A percentile compares a stretch with the other conserved stretches of the same genome.
phyloP scores from a whole-genome alignment of 2,888 invertebrate species.

The Drosophila greeni region DNA sequence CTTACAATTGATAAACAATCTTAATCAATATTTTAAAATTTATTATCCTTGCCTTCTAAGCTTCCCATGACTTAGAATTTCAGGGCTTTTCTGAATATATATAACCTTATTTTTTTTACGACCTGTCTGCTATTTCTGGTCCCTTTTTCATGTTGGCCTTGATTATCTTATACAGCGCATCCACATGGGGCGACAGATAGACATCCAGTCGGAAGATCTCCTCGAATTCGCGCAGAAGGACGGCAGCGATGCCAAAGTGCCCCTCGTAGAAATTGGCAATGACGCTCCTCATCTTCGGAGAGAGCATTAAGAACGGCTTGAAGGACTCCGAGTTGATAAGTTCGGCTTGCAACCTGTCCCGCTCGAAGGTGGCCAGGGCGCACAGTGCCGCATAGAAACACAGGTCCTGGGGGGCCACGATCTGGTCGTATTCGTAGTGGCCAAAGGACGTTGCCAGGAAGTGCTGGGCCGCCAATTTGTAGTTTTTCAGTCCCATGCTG shows the following conservation, averaged over 20 bases:
- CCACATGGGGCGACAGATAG: constrained; percentile 59
- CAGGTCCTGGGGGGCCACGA: constrained; percentile 59
- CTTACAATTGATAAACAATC: background rate
- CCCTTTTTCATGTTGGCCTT: constrained; percentile 23
- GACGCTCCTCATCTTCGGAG: constrained; percentile 44
- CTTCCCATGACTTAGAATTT: background rate
- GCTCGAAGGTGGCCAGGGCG: constrained; percentile 54
- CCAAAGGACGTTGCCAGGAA: constrained; percentile 48
- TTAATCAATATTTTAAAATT: background rate
- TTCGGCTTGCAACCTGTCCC: constrained; percentile 20
- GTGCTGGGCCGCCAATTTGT: constrained; percentile 55
- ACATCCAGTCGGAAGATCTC: constrained; percentile 50
- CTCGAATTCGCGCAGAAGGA: constrained; percentile 42
- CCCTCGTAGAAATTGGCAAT: constrained; percentile 37
- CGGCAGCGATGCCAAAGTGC: constrained; percentile 34
- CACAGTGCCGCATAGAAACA: constrained; percentile 55
- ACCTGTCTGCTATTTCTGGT: background rate
- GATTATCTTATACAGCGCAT: constrained; percentile 46
- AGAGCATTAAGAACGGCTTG: constrained; percentile 43
- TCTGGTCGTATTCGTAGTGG: constrained; percentile 51
- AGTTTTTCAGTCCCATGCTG: constrained; percentile 56
- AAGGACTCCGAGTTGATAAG: constrained; percentile 48
- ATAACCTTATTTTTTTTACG: background rate
- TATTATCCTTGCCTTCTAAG: background rate
- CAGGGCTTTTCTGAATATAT: too few species aligned